Percentiles rank a stretch among this genome's conserved stretches.
These are phyloP conservation scores for Atta texana DNA, from an alignment of 1,140 invertebrate genomes.

Conservation along the genomic window DNA sequence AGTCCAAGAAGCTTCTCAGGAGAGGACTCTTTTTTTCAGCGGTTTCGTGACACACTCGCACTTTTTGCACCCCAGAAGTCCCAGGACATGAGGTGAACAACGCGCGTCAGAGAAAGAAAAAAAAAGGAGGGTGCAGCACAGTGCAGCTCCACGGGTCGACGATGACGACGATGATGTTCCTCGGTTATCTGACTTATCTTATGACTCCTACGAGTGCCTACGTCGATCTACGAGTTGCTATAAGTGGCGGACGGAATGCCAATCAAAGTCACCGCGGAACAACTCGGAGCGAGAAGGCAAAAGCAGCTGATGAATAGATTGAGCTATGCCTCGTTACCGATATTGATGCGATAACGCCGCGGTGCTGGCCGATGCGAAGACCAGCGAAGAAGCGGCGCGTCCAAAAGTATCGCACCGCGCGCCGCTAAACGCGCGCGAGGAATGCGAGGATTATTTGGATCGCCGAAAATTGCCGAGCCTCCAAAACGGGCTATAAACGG, in stretches of 20 bases:
- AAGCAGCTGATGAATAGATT: neutral
- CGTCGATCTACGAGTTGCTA: too few species aligned
- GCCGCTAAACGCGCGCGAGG: neutral
- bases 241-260: neutral
- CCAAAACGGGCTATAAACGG: neutral
- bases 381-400: too few species aligned
- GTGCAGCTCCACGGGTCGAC: neutral
- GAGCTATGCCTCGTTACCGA: neutral
- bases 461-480: neutral
- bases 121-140: neutral
- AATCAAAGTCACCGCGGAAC: neutral
- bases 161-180: neutral
- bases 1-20: too few species aligned
- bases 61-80: neutral
- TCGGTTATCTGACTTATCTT: constrained; percentile 21
- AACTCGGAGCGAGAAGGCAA: neutral
- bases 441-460: neutral
- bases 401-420: neutral
- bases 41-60: neutral
- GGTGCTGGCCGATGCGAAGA: neutral
- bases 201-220: neutral
- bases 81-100: neutral
- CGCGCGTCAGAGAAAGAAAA: neutral
- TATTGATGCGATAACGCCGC: neutral
- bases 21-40: neutral